Evolutionary conservation across 2,797 vertebrate genomes (phyloP), one percentile per base, ranked within the genome.

Genomic region (Oryzias sinensis): DNA sequence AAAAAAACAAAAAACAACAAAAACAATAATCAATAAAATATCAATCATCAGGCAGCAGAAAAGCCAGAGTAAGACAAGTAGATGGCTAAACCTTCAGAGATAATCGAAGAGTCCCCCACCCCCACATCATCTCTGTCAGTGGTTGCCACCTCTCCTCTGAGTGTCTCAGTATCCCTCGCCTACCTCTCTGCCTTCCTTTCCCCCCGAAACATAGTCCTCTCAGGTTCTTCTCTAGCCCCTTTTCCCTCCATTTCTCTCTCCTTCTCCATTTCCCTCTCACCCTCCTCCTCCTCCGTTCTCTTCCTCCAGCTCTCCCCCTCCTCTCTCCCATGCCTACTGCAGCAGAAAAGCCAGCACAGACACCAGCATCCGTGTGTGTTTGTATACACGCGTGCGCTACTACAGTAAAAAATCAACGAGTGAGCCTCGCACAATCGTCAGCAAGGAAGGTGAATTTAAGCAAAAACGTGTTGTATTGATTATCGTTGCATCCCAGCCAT

Each of bases 261-360:
- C 72, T 68, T 88, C 74, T 82, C 83, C 77, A 74, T 82, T 84
- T 84, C 76, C 68, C 72, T 68, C 65, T 68, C 59, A 14, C 59
- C 48, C 66, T 43, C 68, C 71, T 50, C 62, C 72, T 54, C 76
- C 68, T 79, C 76, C 62, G 54, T 74, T 64, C 71, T 81, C 68
- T 57, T 71, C 71, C 79, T 85, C 81, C 69, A 62, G 65, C 72
- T 56, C 77, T 57, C 70, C 71, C 77, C 57, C 74, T 70, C 69
- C 74, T 82, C 68, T 76, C 74, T 82, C 74, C 58, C 48, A 49
- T 74, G 64, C 88, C 81, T 83, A 84, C 86, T 90, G 88, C 89
- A 91, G 89, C 87, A 88, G 81, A 90, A 88, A 90, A 81, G 82
- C 81, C 82, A 85, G 87, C 83, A 85, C 82, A 79, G 82, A 84